Evolutionary conservation across 2,888 invertebrate genomes (phyloP), one percentile per base, ranked within the genome.

Genomic region (Apamea sordens): DNA sequence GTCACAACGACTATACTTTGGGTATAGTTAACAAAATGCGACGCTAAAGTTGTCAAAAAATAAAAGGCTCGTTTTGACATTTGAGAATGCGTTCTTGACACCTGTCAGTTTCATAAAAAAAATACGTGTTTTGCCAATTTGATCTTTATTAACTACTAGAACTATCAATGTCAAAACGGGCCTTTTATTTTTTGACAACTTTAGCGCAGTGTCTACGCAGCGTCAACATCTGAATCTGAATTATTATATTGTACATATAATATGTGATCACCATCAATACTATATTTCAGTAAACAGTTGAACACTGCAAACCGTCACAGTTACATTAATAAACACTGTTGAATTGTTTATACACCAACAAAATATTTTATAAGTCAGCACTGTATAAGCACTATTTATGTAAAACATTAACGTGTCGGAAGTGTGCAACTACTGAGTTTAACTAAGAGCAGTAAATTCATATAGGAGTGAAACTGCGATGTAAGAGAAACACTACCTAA

Each of bases 261-360:
- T 44, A 67, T 73, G 63, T 76, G 69, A 85, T 85, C 86, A 81
- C 83, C 83, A 76, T 83, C 73, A 81, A 76, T 85, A 83, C 82
- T 81, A 85, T 72, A 69, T 56, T 71, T 85, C 75, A 64, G 50
- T 69, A 69, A 64, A 75, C 65, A 69, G 41, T 71, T 63, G 44
- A 67, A 65, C 65, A 70, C 61, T 61, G 65, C 78, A 67, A 65
- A 5, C 32, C 24, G 8, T 82, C 50, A 53, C 59, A 36, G 44
- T 61, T 78, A 61, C 78, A 47, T 56, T 65, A 24, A 64, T 28
- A 47, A 13, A 67, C 61, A 68, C 80, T 28, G 53, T 80, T 80
- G 24, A 63, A 28, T 63, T 47, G 28, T 69, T 56, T 64, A 67
- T n/a, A 41, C 53, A 83, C 47, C 10, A 56, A 64, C 36, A 32